These are phyloP conservation scores for Neoascia interrupta DNA, from an alignment of 2,888 invertebrate genomes.

Conservation along the genomic window DNA sequence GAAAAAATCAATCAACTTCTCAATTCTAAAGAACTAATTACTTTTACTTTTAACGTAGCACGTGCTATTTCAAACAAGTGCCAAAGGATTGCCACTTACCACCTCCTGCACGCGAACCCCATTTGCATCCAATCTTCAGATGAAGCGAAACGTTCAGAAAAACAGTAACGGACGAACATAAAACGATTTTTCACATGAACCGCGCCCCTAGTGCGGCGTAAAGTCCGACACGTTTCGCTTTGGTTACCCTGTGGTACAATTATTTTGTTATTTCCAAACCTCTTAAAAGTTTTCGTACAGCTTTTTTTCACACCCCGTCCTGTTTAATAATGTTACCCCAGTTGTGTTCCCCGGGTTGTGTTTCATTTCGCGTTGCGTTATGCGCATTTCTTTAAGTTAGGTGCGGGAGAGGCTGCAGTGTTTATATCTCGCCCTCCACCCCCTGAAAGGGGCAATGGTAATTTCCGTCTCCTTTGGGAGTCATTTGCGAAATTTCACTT, in stretches of 20 bases:
- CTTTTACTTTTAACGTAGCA: too few species aligned
- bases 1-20: too few species aligned
- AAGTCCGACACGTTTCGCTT: conserved; percentile 37
- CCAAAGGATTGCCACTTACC: too few species aligned
- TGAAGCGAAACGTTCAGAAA: conserved; percentile 2
- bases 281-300: conserved; percentile 27
- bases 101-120: too few species aligned
- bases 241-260: conserved; percentile 57
- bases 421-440: background rate
- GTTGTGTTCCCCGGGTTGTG: conserved; percentile 6
- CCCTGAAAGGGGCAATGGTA: conserved; percentile 38
- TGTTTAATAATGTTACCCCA: background rate
- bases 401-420: background rate
- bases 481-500: conserved; percentile 63
- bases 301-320: background rate
- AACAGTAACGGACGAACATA: conserved; percentile 31
- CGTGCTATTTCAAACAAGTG: too few species aligned
- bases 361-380: conserved; percentile 20
- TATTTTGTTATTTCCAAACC: conserved; percentile 39
- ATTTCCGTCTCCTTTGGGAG: conserved; percentile 54
- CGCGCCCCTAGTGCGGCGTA: background rate
- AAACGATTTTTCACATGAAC: conserved; percentile 41
- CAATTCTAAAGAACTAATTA: too few species aligned
- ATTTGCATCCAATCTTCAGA: conserved; percentile 40
- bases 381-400: background rate